Base-by-base conservation (phyloP, 2,888 invertebrate species). In the Cephonodes hylas region DNA sequence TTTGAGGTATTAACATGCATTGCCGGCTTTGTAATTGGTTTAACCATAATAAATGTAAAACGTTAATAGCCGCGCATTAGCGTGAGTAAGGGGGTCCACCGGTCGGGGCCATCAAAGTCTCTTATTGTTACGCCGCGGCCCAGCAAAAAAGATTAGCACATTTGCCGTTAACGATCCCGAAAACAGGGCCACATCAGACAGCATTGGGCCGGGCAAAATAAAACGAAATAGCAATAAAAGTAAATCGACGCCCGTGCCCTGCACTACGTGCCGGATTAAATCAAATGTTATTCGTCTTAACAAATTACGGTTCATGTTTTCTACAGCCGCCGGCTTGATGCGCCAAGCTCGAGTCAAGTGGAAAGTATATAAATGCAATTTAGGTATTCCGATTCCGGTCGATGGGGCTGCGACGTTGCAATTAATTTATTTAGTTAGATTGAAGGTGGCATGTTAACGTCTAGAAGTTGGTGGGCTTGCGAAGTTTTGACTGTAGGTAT, bases 231-330 rank as follows among this genome's bases (percentile, higher is more conserved):
- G 88, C 85, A 88, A 89, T 90, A 89, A 91, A 91, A 90, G 89
- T 88, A 89, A 89, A 91, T 91, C 89, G 90, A 86, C 85, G 79
- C 77, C 79, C 83, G 78, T 77, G 77, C 81, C 77, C 70, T 66
- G 65, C 64, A 77, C 85, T 85, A 88, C 87, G 88, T 87, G 89
- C 85, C 81, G 88, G 88, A 88, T 89, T 88, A 90, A 90, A 89
- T 89, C 91, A 90, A 89, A 90, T 88, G 84, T 89, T 90, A 89
- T 89, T 89, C 86, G 88, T 89, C 89, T 89, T 88, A 89, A 87
- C 85, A 90, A 91, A 90, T 90, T 90, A 89, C 86, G 86, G 83
- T 84, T 84, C 82, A 81, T 85, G 88, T 86, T 88, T 86, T 85
- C 83, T 85, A 83, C 79, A 84, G 80, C 84, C 77, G 77, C 76